Evolutionary conservation across 2,113 vertebrate genomes (phyloP), one percentile per base, ranked within the genome.

Genomic region (Rissa tridactyla): DNA sequence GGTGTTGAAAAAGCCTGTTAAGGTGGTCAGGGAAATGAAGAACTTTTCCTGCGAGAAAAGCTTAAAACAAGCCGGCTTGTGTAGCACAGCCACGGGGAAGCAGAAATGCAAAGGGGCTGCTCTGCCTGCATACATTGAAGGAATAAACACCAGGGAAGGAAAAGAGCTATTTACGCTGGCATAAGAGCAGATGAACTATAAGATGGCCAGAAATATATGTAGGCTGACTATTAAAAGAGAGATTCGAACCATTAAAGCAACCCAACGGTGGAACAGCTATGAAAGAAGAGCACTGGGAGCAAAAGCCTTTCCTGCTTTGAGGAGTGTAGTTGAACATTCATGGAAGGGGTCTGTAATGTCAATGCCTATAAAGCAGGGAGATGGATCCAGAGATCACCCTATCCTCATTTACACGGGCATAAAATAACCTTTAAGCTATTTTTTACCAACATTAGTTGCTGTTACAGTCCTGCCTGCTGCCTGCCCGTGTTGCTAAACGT

Each of bases 141-240:
- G 62, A 82, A 92, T 82, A 80, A 95, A 85, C 44, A 79, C 21
- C 61, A 77, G 71, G 40, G 49, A 95, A 46, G 49, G 5, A 80
- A 72, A 82, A 90, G 66, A 93, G 62, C 20, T 82, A 69, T 80
- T 94, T 90, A 55, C 66, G 66, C 21, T 86, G 91, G 68, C 51
- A 16, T 49, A 49, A 81, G 46, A 93, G 82, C 86, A 95, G 90
- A 92, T 32, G 9, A 92, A 52, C 40, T 40, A 23, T 36, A 46
- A 66, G 79, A 49, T 70, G 46, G 21, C 17, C 76, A 92, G 68
- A 86, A 86, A 88, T 90, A 88, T 23, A 52, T 57, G 52, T 5
- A 70, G 64, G 25, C 30, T 92, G 64, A 30, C 46, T 88, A 49
- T 42, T 36, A 70, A 68, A 77, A 82, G 62, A 90, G 66, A 65